Percentiles rank a stretch among this genome's conserved stretches.
phyloP scores from a whole-genome alignment of 1,140 invertebrate species.

The Formica exsecta region DNA sequence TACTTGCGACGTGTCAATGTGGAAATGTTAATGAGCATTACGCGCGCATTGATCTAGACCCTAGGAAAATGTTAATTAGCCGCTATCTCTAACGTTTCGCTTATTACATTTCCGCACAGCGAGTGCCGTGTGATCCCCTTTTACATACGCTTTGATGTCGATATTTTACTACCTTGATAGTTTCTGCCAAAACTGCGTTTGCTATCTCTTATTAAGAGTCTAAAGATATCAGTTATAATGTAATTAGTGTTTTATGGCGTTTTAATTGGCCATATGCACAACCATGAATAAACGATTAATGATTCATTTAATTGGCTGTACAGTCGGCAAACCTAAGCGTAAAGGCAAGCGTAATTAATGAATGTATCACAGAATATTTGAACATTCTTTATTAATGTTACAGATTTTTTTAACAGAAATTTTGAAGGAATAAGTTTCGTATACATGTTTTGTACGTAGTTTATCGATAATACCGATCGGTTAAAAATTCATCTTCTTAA shows the following conservation, averaged over 20 bases:
- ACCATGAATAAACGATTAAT: conserved; percentile 4
- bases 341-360: neutral
- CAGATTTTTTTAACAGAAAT: neutral
- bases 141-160: conserved; percentile 1
- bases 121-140: neutral
- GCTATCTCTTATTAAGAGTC: neutral
- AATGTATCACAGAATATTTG: neutral
- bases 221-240: conserved; percentile 14
- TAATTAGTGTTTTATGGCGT: conserved; percentile 9
- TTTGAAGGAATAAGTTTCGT: neutral
- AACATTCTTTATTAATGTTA: neutral
- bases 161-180: conserved; percentile 21
- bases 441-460: neutral
- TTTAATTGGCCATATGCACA: neutral
- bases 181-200: neutral
- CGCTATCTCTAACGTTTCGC: conserved; percentile 5
- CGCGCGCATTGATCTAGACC: conserved; percentile 20
- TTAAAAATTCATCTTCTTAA: neutral
- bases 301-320: neutral
- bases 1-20: neutral
- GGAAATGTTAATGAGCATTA: conserved; percentile 22
- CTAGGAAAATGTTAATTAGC: conserved; percentile 48
- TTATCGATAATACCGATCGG: neutral
- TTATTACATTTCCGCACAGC: neutral
- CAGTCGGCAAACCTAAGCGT: neutral